Conservation (phyloP, 2,797 vertebrate species). For the Rhincodon typus region DNA sequence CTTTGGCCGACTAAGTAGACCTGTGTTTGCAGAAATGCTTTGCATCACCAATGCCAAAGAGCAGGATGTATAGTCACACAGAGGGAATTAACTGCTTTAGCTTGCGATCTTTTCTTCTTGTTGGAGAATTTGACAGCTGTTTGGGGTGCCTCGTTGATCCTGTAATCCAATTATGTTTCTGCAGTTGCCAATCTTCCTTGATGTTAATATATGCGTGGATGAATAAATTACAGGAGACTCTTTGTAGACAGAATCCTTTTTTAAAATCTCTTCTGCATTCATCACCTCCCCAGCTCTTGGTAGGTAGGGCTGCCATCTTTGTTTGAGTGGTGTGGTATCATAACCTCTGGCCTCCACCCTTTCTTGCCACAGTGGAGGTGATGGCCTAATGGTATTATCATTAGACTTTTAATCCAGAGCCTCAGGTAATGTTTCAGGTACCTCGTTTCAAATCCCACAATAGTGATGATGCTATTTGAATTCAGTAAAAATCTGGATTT, state of each 20-base stretch:
- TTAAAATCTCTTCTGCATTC: background rate
- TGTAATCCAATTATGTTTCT: constrained; percentile 31
- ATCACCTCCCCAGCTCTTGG: background rate
- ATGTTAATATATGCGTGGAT: background rate
- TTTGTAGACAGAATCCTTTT: background rate
- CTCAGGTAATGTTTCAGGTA: too few relatives aligned
- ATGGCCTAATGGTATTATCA: too few relatives aligned
- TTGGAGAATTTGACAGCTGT: constrained; percentile 29
- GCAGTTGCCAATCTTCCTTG: background rate
- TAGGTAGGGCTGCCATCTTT: too few relatives aligned
- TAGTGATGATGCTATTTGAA: too few relatives aligned
- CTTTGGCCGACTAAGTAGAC: background rate
- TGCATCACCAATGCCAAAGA: constrained; percentile 7
- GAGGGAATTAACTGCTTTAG: constrained; percentile 11
- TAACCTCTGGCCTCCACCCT: too few relatives aligned
- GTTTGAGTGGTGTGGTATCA: background rate
- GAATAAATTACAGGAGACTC: background rate
- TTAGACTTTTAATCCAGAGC: too few relatives aligned
- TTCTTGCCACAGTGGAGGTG: too few relatives aligned
- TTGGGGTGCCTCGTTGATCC: constrained; percentile 19
- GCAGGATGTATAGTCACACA: constrained; percentile 1
- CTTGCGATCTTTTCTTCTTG: background rate
- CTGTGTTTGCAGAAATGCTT: background rate
- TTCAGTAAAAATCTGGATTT: too few relatives aligned
- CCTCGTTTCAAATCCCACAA: too few relatives aligned